These are phyloP conservation scores for Miichthys miiuy DNA, from an alignment of 2,797 vertebrate genomes.

Conservation along the genomic window DNA sequence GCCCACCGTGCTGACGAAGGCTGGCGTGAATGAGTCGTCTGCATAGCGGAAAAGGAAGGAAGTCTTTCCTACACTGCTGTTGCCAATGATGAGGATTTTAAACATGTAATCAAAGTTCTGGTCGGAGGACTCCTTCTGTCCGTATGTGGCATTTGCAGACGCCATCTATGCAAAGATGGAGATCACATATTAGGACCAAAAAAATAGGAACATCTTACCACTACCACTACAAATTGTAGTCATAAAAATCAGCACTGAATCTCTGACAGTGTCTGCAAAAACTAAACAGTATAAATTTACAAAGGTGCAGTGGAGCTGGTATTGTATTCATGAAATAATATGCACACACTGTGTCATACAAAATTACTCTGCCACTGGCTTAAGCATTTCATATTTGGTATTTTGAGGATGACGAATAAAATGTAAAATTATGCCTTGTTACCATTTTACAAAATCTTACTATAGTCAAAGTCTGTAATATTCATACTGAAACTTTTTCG, in stretches of 20 bases:
- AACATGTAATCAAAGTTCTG: slow-evolving; percentile 99
- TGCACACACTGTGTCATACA: neutral
- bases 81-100: slow-evolving; percentile 99
- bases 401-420: neutral
- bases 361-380: neutral
- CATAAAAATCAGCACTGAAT: neutral
- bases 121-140: slow-evolving; percentile 95
- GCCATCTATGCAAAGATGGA: slow-evolving; percentile 88
- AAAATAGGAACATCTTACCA: neutral
- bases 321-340: neutral
- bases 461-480: neutral
- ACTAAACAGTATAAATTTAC: neutral
- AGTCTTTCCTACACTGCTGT: slow-evolving; percentile 97
- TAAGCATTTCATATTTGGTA: neutral
- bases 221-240: neutral
- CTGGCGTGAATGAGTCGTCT: slow-evolving; percentile 96
- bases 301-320: neutral
- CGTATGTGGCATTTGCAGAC: slow-evolving; percentile 93
- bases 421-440: neutral
- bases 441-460: neutral
- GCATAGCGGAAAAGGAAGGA: slow-evolving; percentile 99
- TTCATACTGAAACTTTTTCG: neutral
- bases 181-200: slow-evolving; percentile 9
- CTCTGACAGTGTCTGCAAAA: neutral
- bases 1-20: slow-evolving; percentile 98